These are phyloP conservation scores for Xenotilapia leptura DNA, from an alignment of 2,113 vertebrate species.

Conservation along the genomic window DNA sequence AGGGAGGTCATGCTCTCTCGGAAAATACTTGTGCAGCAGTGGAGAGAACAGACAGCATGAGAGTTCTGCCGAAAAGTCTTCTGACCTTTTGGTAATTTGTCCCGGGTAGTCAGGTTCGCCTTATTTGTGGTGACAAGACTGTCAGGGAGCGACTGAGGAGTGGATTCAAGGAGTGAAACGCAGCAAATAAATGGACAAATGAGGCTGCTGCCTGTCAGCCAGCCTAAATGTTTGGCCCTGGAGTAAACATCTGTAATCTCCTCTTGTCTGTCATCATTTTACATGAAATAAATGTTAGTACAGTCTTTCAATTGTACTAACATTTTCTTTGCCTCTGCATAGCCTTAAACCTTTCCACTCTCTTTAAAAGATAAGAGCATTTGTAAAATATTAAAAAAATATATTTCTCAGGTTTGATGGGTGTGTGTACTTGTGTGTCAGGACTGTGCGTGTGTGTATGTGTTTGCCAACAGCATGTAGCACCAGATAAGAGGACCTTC, in stretches of 20 bases:
- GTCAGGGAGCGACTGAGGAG: background rate
- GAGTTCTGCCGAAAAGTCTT: slow-evolving; percentile 13
- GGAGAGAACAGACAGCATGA: slow-evolving; percentile 1
- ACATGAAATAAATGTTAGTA: background rate
- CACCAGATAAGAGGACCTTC: slow-evolving; percentile 20
- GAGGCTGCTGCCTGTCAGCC: background rate
- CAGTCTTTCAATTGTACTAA: background rate
- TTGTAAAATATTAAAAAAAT: background rate
- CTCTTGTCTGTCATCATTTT: background rate
- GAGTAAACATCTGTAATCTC: slow-evolving; percentile 24
- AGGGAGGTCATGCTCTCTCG: background rate
- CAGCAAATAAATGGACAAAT: slow-evolving; percentile 2
- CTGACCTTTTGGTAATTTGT: slow-evolving; percentile 48
- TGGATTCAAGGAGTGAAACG: background rate
- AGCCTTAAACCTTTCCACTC: background rate
- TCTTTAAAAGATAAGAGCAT: background rate
- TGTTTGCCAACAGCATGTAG: slow-evolving; percentile 4
- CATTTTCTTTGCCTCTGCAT: background rate
- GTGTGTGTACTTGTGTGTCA: background rate
- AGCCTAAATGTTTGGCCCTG: slow-evolving; percentile 4
- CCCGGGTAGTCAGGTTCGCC: slow-evolving; percentile 24
- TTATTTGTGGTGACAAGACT: slow-evolving; percentile 3
- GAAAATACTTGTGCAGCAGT: slow-evolving; percentile 22
- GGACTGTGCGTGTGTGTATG: background rate
- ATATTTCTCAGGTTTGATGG: background rate